Base-by-base conservation (phyloP, 2,888 invertebrate species). In the Danaus chrysippus region DNA sequence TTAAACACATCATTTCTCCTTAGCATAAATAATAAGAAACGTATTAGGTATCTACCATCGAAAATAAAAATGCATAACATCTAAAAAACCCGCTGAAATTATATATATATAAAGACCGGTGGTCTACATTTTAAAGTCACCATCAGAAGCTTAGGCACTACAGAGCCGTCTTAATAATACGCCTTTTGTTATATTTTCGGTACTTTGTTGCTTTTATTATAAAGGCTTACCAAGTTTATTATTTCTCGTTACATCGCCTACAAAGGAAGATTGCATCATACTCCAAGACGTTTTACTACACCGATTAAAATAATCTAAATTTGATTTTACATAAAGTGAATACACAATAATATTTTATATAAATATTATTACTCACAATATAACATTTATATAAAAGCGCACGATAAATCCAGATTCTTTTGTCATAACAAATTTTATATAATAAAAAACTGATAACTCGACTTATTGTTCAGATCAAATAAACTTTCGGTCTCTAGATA, bases 211-310 rank as follows among this genome's bases (percentile, higher is more conserved):
- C 42, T 58, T n/a, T 10, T 57, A 42, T 62, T 55, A 63, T 42
- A 59, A 60, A 56, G 13, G 53, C 56, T 53, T 46, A 19, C 49
- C 17, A 41, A 44, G 46, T 56, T 59, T 63, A 59, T 63, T 59
- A 59, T 53, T 54, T 57, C 46, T 9, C 12, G 59, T 19, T 49
- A 59, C n/a, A 59, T 54, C 46, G 53, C 57, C 54, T 56, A 12
- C 56, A 42, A 10, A 59, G 54, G 15, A 42, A 57, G 56, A 63
- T 60, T 56, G 59, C 54, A 63, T 46, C 54, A 19, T 41, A 46
- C 23, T 42, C 44, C 54, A 49, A 11, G 49, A 41, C 56, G 44
- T 54, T 63, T 57, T 43, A 57, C 56, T 49, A 54, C 56, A 53
- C 17, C 15, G 42, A 13, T 55, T 41, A 11, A 43, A 55, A 19